A percentile compares a stretch with the other conserved stretches of the same genome.
Conservation (phyloP, 2,113 vertebrate species). For the Pungitius pungitius region DNA sequence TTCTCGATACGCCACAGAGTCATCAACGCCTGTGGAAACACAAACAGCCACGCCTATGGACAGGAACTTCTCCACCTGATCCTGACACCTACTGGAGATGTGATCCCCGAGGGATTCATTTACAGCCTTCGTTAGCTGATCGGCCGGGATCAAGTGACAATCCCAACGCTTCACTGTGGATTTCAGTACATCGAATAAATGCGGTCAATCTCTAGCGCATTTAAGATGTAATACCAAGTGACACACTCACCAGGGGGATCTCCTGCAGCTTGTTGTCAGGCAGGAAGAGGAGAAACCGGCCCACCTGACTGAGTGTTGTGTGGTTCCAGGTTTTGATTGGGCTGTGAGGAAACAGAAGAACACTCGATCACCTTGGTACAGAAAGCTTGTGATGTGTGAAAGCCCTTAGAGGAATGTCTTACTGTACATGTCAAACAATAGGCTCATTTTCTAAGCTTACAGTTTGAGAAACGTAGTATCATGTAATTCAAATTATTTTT, state of each 20-base stretch:
- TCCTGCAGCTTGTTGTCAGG: constrained; percentile 64
- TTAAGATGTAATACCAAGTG: neutral
- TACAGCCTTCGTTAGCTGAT: constrained; percentile 36
- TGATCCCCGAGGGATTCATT: constrained; percentile 60
- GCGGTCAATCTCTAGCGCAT: neutral
- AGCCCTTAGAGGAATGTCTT: neutral
- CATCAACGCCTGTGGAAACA: constrained; percentile 74
- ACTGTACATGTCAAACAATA: neutral
- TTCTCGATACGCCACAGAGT: constrained; percentile 76
- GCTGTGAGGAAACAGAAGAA: constrained; percentile 52
- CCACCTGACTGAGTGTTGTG: constrained; percentile 75
- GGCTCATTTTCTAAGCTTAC: neutral
- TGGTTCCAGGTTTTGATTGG: constrained; percentile 74
- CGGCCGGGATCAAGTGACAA: constrained; percentile 52
- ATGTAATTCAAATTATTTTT: no score
- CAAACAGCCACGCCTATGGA: constrained; percentile 3
- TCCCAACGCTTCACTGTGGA: constrained; percentile 29
- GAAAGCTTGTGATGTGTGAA: neutral
- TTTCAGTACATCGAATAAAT: constrained; percentile 28
- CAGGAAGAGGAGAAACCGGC: constrained; percentile 81
- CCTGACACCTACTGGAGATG: constrained; percentile 49
- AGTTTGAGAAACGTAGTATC: neutral
- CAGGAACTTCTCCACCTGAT: constrained; percentile 47
- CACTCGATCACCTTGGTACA: neutral
- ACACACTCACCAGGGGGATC: constrained; percentile 72